Evolutionary conservation across 92 coral and sea anemone species (phyloP).

Genomic region (Porites divaricata): DNA sequence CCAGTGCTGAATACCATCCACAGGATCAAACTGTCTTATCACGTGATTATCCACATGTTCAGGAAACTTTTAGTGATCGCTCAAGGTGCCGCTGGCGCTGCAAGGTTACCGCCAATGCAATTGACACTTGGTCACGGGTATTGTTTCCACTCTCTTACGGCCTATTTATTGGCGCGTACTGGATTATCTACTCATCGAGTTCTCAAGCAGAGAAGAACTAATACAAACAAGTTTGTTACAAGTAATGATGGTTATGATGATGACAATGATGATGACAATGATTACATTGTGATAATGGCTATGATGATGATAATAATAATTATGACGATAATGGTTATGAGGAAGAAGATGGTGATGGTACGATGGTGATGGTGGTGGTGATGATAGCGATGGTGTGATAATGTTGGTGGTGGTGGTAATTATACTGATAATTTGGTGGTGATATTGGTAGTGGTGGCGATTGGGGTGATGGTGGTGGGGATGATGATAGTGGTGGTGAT

Average conservation of each 20-base stretch:
- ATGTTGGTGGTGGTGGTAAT: too few species aligned
- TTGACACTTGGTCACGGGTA: slow-evolving; percentile 70
- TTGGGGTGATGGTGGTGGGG: too few species aligned
- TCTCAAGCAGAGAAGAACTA: not conserved
- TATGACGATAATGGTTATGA: not conserved
- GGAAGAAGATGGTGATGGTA: not conserved
- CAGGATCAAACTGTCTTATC: slow-evolving; percentile 11
- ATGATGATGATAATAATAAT: not conserved
- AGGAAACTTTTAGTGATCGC: not conserved
- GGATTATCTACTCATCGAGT: slow-evolving; percentile 62
- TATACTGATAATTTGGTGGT: too few species aligned
- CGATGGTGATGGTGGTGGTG: not conserved
- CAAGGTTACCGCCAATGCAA: slow-evolving; percentile 57
- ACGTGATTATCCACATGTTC: slow-evolving; percentile 36
- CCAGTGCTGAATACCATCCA: slow-evolving; percentile 1
- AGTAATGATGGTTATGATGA: not conserved
- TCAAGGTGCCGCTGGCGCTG: slow-evolving; percentile 26
- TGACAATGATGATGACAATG: not conserved
- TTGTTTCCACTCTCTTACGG: slow-evolving; percentile 73
- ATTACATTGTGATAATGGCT: not conserved
- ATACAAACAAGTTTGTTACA: not conserved
- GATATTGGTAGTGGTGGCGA: too few species aligned
- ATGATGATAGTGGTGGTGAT: too few species aligned
- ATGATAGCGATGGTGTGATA: not conserved
- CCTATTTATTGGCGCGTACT: slow-evolving; percentile 65